Conservation (phyloP, 2,113 vertebrate species). For the Osmerus mordax region DNA sequence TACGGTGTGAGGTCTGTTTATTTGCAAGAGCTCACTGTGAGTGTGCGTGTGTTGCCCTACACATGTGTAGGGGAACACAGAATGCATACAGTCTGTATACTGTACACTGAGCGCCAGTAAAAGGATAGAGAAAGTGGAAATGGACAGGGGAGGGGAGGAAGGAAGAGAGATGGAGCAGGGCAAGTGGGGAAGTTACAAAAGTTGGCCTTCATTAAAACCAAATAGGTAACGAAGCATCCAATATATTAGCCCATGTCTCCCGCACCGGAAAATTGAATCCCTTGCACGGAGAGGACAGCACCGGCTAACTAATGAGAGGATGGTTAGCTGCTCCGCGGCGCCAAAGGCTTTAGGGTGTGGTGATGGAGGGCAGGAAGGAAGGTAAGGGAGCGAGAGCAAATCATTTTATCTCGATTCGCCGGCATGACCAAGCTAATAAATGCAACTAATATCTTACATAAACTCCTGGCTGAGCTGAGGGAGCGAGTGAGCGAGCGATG, state of each 20-base stretch:
- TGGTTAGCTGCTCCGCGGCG: slow-evolving; percentile 19
- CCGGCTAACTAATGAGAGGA: slow-evolving; percentile 28
- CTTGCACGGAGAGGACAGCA: neutral
- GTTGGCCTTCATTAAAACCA: slow-evolving; percentile 19
- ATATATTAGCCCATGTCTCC: slow-evolving; percentile 17
- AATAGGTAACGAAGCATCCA: slow-evolving; percentile 25
- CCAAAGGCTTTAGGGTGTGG: neutral
- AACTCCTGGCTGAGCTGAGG: neutral
- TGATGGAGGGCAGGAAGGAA: neutral
- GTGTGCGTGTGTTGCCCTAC: no score
- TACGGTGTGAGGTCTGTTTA: neutral
- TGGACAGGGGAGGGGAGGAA: neutral
- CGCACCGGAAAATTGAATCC: slow-evolving; percentile 27
- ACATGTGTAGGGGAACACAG: no score
- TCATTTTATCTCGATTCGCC: neutral
- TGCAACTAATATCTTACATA: neutral
- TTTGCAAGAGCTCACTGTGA: no score
- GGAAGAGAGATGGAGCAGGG: neutral
- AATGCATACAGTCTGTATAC: no score
- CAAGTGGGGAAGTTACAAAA: neutral
- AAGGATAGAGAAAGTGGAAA: no score
- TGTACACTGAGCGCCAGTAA: no score
- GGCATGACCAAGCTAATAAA: neutral
- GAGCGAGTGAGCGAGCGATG: neutral
- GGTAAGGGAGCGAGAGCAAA: neutral